Percentiles rank a stretch among this genome's conserved stretches.
phyloP scores from a whole-genome alignment of 2,888 invertebrate species.

The Pammene fasciana region DNA sequence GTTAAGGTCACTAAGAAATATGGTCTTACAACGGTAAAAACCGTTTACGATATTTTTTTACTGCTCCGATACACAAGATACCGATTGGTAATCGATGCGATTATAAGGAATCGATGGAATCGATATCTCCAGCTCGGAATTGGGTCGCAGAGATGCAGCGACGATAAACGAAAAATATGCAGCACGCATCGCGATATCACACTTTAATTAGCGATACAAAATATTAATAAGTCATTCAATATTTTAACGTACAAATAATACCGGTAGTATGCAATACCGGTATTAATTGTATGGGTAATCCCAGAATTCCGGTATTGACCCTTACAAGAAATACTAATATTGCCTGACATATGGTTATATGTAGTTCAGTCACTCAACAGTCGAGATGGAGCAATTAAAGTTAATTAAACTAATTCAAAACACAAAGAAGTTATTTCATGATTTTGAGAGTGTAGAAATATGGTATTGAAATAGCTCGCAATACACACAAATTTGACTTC shows the following conservation, averaged over 20 bases:
- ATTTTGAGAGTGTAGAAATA: too few species aligned
- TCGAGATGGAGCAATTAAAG: too few species aligned
- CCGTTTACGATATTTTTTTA: constrained; percentile 35
- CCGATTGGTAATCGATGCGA: constrained; percentile 31
- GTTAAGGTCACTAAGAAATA: constrained; percentile 16
- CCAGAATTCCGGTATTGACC: too few species aligned
- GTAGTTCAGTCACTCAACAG: too few species aligned
- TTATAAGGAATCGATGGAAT: constrained; percentile 31
- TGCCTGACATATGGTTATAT: too few species aligned
- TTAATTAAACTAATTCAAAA: too few species aligned
- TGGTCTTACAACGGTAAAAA: constrained; percentile 34
- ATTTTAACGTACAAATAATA: neutral
- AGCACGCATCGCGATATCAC: constrained; percentile 12
- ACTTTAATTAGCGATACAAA: constrained; percentile 3
- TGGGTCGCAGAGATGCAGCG: constrained; percentile 24
- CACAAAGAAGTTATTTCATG: too few species aligned
- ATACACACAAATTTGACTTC: too few species aligned
- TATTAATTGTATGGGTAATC: too few species aligned
- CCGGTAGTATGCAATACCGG: too few species aligned
- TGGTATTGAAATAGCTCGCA: too few species aligned
- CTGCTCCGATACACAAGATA: constrained; percentile 34
- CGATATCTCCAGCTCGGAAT: constrained; percentile 32
- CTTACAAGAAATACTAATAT: too few species aligned
- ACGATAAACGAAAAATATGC: constrained; percentile 26
- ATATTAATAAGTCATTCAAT: neutral